These are phyloP conservation scores for Cisticola juncidis DNA, from an alignment of 2,113 vertebrate species.

Conservation along the genomic window DNA sequence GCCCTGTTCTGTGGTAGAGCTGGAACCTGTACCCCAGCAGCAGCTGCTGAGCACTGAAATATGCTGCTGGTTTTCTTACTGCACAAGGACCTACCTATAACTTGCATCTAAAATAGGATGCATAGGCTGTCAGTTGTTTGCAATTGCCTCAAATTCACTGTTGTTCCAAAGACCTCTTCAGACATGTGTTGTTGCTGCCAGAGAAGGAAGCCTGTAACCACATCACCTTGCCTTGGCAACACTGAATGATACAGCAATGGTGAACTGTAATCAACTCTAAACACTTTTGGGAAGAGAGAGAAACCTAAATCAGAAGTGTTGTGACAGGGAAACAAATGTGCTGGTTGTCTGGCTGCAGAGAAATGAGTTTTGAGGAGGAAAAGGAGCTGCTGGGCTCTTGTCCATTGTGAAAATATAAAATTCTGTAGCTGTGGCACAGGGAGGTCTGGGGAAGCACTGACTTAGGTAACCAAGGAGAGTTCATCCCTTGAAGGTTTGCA, in stretches of 20 bases:
- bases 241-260: fast-evolving
- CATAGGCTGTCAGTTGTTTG: neutral
- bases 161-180: neutral
- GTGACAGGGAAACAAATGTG: neutral
- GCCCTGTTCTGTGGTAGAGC: neutral
- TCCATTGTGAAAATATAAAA: neutral
- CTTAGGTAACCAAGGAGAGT: neutral
- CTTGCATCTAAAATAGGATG: neutral
- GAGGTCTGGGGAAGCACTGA: neutral
- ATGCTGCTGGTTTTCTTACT: neutral
- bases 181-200: neutral
- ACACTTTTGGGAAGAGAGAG: neutral
- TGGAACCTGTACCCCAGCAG: neutral
- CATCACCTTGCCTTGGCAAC: neutral
- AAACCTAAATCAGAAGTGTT: neutral
- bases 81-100: neutral
- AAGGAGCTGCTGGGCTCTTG: neutral
- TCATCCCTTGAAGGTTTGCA: neutral
- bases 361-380: neutral
- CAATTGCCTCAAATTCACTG: neutral
- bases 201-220: neutral
- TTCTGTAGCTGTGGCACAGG: neutral
- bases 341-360: neutral
- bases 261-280: neutral
- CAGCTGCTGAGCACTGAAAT: neutral